A percentile compares a stretch with the other conserved stretches of the same genome.
These are phyloP conservation scores for Muscicapa striata DNA, from an alignment of 2,797 vertebrate species.

Conservation along the genomic window DNA sequence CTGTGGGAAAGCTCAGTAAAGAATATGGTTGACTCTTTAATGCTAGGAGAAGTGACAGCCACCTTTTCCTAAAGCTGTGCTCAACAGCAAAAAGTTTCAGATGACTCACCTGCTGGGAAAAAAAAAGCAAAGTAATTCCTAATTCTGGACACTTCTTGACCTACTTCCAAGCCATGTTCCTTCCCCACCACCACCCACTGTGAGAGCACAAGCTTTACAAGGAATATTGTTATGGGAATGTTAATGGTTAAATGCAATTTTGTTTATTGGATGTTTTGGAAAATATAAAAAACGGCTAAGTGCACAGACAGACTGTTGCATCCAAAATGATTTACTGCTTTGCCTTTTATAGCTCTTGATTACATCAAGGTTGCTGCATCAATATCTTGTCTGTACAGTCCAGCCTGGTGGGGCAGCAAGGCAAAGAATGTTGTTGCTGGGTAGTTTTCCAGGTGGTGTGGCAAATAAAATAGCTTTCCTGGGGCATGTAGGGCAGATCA, in stretches of 20 bases:
- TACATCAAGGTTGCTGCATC: slow-evolving; percentile 46
- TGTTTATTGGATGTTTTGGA: slow-evolving; percentile 8
- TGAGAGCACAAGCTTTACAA: neutral
- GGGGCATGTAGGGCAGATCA: neutral
- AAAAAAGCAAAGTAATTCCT: neutral
- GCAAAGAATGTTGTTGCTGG: neutral
- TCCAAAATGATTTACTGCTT: slow-evolving; percentile 55
- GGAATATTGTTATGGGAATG: neutral
- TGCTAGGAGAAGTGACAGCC: neutral
- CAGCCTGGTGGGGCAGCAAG: neutral
- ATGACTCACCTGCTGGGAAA: neutral
- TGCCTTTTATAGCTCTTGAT: slow-evolving; percentile 61
- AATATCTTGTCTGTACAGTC: slow-evolving; percentile 47
- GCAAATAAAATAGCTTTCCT: neutral
- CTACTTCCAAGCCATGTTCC: neutral
- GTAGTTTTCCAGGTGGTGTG: neutral
- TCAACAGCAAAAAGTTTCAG: neutral
- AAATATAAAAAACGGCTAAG: slow-evolving; percentile 16
- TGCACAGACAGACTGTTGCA: slow-evolving; percentile 13
- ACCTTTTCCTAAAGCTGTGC: neutral
- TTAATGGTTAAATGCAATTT: slow-evolving; percentile 37
- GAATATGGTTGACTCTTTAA: neutral
- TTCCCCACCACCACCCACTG: neutral
- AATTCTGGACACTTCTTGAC: slow-evolving; percentile 2
- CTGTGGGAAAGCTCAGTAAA: neutral